Base-by-base conservation (phyloP, 2,888 invertebrate genomes). In the Parnassius mnemosyne region DNA sequence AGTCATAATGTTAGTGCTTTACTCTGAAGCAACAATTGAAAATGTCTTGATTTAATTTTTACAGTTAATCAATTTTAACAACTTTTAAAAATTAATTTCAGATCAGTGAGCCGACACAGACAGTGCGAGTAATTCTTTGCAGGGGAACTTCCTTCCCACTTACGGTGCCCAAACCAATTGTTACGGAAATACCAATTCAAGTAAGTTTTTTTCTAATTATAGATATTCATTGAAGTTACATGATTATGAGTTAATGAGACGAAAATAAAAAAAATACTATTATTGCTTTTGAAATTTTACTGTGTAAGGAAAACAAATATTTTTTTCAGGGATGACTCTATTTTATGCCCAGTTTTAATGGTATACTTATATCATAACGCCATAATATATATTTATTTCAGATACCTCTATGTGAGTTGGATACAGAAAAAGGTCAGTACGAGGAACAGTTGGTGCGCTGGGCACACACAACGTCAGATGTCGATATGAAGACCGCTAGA, bases 71-170 rank as follows among this genome's bases (percentile, higher is more conserved):
- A 7, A 5, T 34, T 7, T 34, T 34, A 34, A 34, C 34, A 43
- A 43, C 3, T 1, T 43, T 43, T 43, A 11, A 43, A 43, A 43
- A 11, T 3, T 49, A 52, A 16, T 72, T 73, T 2, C 73, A 97
- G 66, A 87, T 98, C 0, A 95, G 94, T 67, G 98, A 98, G 84
- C 92, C 93, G 0, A 93, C 94, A 13, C 95, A 96, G 81, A 94
- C 94, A 60, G 92, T 97, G 7, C 94, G 96, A 50, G 96, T 96
- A 12, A 95, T 98, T 41, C 92, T 96, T 59, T 99, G 98, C 75
- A 96, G 97, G 78, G 98, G 98, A n/a, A 93, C 95, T 16, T 92
- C 94, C 13, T 98, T 96, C 89, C 99, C 99, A 0, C 93, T 95
- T 42, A 96, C 97, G 0, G 94, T 95, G 25, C 98, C 98, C 0